Percentiles rank a stretch among this genome's conserved stretches.
Evolutionary conservation across 2,797 vertebrate genomes (phyloP).

Genomic region (Melanotaenia maccullochi): DNA sequence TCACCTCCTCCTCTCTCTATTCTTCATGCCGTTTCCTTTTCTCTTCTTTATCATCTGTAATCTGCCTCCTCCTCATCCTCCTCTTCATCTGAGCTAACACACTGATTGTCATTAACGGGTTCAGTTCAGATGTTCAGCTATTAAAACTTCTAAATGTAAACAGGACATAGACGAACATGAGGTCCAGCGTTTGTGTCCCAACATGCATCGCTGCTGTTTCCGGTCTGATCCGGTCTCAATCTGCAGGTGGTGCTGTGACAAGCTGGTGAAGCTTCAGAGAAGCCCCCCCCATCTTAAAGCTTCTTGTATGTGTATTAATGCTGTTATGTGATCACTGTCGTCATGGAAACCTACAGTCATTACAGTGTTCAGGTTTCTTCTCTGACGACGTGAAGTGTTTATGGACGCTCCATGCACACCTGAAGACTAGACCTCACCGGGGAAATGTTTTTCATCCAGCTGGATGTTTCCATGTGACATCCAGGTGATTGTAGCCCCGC

Average conservation of each 20-base stretch:
- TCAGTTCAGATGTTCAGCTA: too few relatives aligned
- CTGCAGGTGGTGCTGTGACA: neutral
- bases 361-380: neutral
- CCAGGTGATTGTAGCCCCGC: constrained; percentile 36
- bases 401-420: neutral
- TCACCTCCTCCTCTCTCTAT: constrained; percentile 30
- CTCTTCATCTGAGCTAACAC: too few relatives aligned
- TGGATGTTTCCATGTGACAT: neutral
- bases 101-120: too few relatives aligned
- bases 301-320: neutral
- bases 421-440: neutral
- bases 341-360: neutral
- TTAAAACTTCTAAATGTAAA: too few relatives aligned
- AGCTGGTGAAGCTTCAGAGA: neutral
- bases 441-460: neutral
- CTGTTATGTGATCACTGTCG: neutral
- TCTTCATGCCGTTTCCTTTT: too few relatives aligned
- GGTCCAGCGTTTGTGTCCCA: constrained; percentile 11
- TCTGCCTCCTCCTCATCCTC: too few relatives aligned
- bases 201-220: constrained; percentile 12
- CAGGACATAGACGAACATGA: too few relatives aligned
- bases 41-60: too few relatives aligned
- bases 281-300: too few relatives aligned
- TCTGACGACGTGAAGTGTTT: neutral
- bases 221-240: neutral